A percentile compares a stretch with the other conserved stretches of the same genome.
Evolutionary conservation across 2,888 invertebrate genomes (phyloP).

Genomic region (Tiliacea aurago): DNA sequence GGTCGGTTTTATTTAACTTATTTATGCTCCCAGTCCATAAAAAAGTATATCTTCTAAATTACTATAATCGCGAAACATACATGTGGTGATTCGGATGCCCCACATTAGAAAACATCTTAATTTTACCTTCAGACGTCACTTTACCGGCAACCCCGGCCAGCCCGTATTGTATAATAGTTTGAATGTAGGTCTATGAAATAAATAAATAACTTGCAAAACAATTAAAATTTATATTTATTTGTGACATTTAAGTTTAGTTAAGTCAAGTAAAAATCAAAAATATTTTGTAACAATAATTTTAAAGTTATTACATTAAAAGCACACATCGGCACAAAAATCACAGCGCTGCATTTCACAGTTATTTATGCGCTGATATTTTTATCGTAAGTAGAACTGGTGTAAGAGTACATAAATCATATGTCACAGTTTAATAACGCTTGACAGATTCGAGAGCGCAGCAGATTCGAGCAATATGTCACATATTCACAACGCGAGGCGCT

Average conservation of each 20-base stretch:
- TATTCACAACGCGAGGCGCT: conserved; percentile 69
- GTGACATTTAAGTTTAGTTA: not conserved
- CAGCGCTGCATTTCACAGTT: conserved; percentile 53
- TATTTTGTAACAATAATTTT: not conserved
- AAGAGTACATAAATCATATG: conserved; percentile 78
- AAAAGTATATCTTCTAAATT: too few relatives aligned
- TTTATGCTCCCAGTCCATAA: too few relatives aligned
- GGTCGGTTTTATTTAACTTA: not conserved
- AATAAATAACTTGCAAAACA: not conserved
- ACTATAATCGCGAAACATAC: too few relatives aligned
- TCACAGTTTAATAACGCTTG: conserved; percentile 84
- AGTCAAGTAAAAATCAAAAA: not conserved
- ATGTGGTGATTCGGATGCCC: too few relatives aligned
- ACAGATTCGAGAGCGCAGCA: conserved; percentile 86
- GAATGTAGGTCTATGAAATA: not conserved
- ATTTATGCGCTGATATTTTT: conserved; percentile 49
- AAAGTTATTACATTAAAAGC: conserved; percentile 11
- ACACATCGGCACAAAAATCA: conserved; percentile 9
- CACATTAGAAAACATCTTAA: too few relatives aligned
- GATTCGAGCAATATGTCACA: conserved; percentile 84
- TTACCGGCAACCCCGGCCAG: too few relatives aligned
- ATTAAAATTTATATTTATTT: not conserved
- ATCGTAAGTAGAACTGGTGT: conserved; percentile 58
- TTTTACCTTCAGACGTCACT: too few relatives aligned
- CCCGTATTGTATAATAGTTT: not conserved